Conservation (phyloP, 2,797 vertebrate species). For the Euphonia xanthogaster region DNA sequence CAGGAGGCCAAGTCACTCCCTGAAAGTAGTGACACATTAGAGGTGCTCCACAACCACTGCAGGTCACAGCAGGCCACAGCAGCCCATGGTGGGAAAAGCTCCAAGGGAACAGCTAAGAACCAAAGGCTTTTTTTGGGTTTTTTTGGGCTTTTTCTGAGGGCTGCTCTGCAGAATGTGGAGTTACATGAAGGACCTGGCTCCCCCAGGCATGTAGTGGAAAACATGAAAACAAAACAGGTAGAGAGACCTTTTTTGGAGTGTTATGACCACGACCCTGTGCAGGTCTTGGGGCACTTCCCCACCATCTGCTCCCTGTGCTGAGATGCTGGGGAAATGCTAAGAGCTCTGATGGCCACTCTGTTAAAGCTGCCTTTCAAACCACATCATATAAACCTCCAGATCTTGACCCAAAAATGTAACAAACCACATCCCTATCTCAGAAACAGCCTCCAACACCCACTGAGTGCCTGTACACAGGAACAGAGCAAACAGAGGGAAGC, state of each 20-base stretch:
- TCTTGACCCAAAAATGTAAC: not conserved
- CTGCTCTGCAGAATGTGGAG: not conserved
- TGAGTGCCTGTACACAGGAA: conserved; percentile 12
- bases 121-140: not conserved
- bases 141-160: not conserved
- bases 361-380: conserved; percentile 3
- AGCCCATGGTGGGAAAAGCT: not conserved
- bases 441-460: conserved; percentile 49
- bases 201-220: not conserved
- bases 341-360: not conserved
- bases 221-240: not conserved
- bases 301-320: not conserved
- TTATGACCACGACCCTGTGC: not conserved
- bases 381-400: not conserved
- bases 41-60: not conserved
- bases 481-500: conserved; percentile 32
- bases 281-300: conserved; percentile 38
- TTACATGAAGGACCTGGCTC: not conserved
- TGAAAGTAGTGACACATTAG: not conserved
- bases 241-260: conserved; percentile 19
- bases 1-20: not conserved
- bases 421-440: not conserved
- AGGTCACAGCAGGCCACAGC: not conserved
- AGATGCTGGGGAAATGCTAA: conserved; percentile 49
- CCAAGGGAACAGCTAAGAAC: not conserved